Evolutionary conservation across 2,888 invertebrate genomes (phyloP), one percentile per base, ranked within the genome.

Genomic region (Suillia variegata): DNA sequence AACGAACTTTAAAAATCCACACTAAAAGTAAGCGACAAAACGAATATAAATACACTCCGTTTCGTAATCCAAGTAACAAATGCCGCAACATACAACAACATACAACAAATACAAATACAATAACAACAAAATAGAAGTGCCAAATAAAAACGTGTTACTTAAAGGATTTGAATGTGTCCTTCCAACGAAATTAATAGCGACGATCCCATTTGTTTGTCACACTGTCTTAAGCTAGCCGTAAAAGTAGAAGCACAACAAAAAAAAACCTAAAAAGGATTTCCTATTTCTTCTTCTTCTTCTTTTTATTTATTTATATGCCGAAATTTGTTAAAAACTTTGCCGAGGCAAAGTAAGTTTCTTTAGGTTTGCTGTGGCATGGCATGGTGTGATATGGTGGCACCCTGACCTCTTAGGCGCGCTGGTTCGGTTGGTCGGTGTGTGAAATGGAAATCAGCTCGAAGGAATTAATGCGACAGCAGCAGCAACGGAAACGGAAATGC

Each of bases 91-190:
- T 45, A 20, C 18, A 17, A 45, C 4, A 5, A 45, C 45, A 18
- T 13, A 20, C 6, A 38, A 13, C 38, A 38, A 13, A 17, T 3
- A 45, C 20, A 45, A 45, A 17, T 18, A 20, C 45, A 45, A 45
- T 20, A 45, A 45, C 45, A 45, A 20, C 45, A 45, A 45, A 45
- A 45, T 17, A 17, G 18, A 17, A 38, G 15, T 38, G 20, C 4
- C 38, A 45, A 20, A 17, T 45, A 13, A 45, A n/a, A 45, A 45
- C 45, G 20, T 45, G 45, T 45, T 45, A 45, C 45, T 45, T 45
- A 45, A 45, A 45, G 45, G 45, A 45, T 45, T 45, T 45, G 17
- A 38, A 20, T 45, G 38, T 38, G 45, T 45, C 45, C 45, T 45
- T 45, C 18, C 18, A 45, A 45, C 18, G 4, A 45, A 45, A 45